phyloP scores from a whole-genome alignment of 2,888 invertebrate species.

The Eupithecia dodoneata region DNA sequence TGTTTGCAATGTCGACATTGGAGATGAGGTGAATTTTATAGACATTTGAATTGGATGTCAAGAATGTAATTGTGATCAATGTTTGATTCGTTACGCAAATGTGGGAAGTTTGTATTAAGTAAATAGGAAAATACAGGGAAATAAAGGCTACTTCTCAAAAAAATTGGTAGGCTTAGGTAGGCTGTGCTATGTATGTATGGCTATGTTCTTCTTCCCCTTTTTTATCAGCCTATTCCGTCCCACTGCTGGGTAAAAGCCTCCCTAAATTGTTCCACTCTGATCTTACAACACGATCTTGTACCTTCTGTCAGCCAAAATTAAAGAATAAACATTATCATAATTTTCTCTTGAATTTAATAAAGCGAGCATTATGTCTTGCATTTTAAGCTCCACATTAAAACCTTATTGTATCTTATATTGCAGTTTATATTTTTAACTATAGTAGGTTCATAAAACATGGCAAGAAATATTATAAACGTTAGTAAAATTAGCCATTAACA shows the following conservation, averaged over 20 bases:
- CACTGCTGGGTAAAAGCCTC: neutral
- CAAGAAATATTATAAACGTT: neutral
- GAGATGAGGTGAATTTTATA: slow-evolving; percentile 10
- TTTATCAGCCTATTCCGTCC: neutral
- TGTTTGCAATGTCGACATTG: neutral
- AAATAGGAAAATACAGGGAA: neutral
- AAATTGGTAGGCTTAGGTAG: neutral
- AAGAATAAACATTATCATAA: neutral
- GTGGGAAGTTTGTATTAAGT: neutral
- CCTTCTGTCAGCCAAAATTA: neutral
- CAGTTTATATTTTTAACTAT: neutral
- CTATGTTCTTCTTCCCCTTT: neutral
- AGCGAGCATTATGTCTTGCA: neutral
- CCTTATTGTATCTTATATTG: neutral
- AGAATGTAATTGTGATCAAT: neutral
- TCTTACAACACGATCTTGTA: neutral
- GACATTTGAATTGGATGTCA: slow-evolving; percentile 3
- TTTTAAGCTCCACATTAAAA: neutral
- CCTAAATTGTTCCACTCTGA: neutral
- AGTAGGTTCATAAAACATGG: neutral
- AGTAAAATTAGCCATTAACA: neutral
- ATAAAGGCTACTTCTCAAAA: neutral
- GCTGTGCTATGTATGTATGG: no score
- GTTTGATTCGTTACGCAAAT: neutral
- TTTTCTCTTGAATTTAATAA: neutral